phyloP scores from a whole-genome alignment of 2,113 vertebrate genomes.

The Sialia sialis region DNA sequence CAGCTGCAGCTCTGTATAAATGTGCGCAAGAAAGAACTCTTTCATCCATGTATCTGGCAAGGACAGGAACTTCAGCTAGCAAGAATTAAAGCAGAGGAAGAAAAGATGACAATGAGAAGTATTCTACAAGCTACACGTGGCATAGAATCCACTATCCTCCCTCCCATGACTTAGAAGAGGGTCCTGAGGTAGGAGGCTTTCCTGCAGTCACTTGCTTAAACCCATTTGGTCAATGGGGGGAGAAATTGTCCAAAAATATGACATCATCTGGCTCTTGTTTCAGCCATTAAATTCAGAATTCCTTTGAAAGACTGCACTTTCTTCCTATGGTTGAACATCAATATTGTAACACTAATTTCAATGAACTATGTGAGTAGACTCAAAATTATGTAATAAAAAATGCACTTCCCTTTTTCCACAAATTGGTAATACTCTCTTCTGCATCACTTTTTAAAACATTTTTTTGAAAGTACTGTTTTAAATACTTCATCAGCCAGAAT shows the following conservation, averaged over 20 bases:
- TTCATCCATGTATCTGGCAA: constrained; percentile 97
- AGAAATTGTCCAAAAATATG: neutral
- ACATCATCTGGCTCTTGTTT: neutral
- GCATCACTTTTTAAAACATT: neutral
- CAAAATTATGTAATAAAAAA: neutral
- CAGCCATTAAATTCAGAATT: neutral
- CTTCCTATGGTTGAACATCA: neutral
- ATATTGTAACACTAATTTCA: neutral
- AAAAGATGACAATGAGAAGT: constrained; percentile 50
- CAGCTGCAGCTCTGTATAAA: constrained; percentile 97
- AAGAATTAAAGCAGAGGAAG: constrained; percentile 51
- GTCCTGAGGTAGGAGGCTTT: neutral
- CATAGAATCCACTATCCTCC: constrained; percentile 5
- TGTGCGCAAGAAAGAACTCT: constrained; percentile 98
- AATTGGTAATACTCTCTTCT: neutral
- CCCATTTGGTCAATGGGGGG: neutral
- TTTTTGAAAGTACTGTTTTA: neutral
- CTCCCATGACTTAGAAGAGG: neutral
- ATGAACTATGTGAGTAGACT: neutral
- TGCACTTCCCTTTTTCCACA: neutral
- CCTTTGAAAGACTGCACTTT: neutral
- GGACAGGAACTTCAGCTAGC: constrained; percentile 93
- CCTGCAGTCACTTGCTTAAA: neutral
- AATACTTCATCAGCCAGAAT: neutral
- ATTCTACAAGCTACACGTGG: neutral